Base-by-base conservation (phyloP, 2,113 vertebrate species). In the Phrynosoma blainvillii region DNA sequence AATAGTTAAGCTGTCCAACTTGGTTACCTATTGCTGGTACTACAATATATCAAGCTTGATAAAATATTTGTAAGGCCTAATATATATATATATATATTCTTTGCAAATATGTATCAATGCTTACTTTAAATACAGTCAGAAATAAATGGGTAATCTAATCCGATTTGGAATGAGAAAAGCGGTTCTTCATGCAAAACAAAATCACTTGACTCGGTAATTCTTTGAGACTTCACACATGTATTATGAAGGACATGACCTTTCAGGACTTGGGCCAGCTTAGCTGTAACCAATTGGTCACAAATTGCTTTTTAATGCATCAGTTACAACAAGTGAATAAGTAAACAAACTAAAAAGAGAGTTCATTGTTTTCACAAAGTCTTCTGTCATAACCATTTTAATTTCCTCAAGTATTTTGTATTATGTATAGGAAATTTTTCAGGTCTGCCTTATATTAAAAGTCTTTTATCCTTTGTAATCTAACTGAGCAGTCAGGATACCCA, bases 371-470 rank as follows among this genome's bases (percentile, higher is more conserved):
- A 79, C 36, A 23, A 1, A 76, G 21, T 75, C 25, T 52, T 66
- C 54, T 86, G 47, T 84, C 70, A 42, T 0, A 0, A 25, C 84
- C 86, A 75, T 93, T 92, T 87, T 87, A 65, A 84, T 40, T 85
- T 30, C 30, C 84, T 9, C 12, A 73, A 84, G 32, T 86, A 88
- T 79, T 82, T 18, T 1, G 30, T 56, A 73, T 23, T 70, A 12
- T 85, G 59, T 62, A 62, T 62, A 62, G 59, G 59, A 62, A 62
- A 16, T 62, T 62, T 4, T 62, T 11, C 56, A 59, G 56, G 65
- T 93, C 52, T 6, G 23, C 86, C 88, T 90, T 73, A 82, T 90
- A 52, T 88, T 27, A 62, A 88, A 89, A 88, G 89, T 88, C 25
- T 89, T 68, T 93, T 87, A 79, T 90, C 71, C 11, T 0, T 65